phyloP scores from a whole-genome alignment of 2,888 invertebrate species.

The Mesodorylaimus sp. region DNA sequence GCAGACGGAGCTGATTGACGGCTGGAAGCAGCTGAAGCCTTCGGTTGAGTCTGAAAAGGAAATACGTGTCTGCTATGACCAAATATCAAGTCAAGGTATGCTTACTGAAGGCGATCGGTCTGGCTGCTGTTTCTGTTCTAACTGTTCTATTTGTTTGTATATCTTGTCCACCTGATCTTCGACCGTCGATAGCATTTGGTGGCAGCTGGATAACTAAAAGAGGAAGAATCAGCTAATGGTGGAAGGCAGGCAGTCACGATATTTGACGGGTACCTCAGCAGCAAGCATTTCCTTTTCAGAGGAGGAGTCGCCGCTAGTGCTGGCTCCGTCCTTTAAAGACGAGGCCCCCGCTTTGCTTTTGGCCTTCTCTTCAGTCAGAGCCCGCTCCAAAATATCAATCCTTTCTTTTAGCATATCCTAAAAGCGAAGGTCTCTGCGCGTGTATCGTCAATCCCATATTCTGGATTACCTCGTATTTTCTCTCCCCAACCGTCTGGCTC shows the following conservation, averaged over 20 bases:
- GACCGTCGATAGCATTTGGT: constrained; percentile 23
- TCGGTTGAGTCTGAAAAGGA: too few species aligned
- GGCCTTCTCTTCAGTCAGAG: constrained; percentile 12
- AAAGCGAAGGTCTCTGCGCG: not conserved
- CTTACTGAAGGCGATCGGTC: too few species aligned
- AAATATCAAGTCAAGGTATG: too few species aligned
- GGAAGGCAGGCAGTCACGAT: not conserved
- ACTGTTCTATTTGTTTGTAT: constrained; percentile 24
- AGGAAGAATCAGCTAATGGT: not conserved
- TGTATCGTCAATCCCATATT: too few species aligned
- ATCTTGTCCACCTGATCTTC: constrained; percentile 24
- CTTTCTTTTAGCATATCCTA: constrained; percentile 22
- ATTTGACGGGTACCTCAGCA: constrained; percentile 17
- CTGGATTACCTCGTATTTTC: constrained; percentile 11
- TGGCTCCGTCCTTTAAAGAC: not conserved
- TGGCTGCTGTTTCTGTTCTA: not conserved
- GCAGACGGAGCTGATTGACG: not conserved
- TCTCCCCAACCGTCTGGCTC: not conserved
- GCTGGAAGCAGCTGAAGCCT: not conserved
- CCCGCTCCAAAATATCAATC: constrained; percentile 20
- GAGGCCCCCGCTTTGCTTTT: not conserved
- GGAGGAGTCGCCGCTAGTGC: not conserved
- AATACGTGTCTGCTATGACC: too few species aligned
- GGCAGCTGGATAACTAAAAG: constrained; percentile 23
- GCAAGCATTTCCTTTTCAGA: constrained; percentile 8